Base-by-base conservation (phyloP, 2,888 invertebrate species). In the Quadroppia sp. region DNA sequence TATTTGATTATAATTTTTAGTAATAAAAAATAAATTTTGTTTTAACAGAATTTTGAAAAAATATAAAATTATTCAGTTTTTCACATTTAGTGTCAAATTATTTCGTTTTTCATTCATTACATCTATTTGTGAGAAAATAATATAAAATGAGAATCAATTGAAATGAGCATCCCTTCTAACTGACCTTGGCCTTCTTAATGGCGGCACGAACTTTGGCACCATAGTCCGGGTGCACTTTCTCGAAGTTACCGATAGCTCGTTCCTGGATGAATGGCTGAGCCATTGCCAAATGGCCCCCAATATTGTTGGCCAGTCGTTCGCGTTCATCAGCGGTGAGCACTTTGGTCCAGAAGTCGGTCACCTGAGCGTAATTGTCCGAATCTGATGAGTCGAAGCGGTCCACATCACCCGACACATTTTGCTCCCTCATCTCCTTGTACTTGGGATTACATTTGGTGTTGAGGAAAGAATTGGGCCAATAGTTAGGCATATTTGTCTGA, bases 401-500 rank as follows among this genome's bases (percentile, higher is more conserved):
- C 17, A 92, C 88, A 80, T 94, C 92, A 0, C 93, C 95, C 73
- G 86, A 83, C 1, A 88, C 81, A 30, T 82, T 88, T 61, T 86
- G 6, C 1, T 87, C 86, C 48, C 86, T 83, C 78, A 86, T 86
- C 0, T 89, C 89, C 2, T 87, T 85, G 0, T 87, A 86, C 79
- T 88, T 87, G 77, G 87, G 87, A 73, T 81, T 79, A 77, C 88
- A 87, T 42, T 78, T 76, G 0, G 96, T 94, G 0, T 97, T 97
- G 76, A 87, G 86, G 84, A 96, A 98, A 77, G 95, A 95, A 85
- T 98, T 98, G 0, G 98, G 98, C 85, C 88, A 94, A 82, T 98
- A 98, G 83, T 97, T 97, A 4, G 97, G 97, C 4, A 90, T 90
- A 30, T 90, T 42, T 71, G 88, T 89, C 83, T 94, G 93, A 82